Base-by-base conservation (phyloP, 2,888 invertebrate genomes). In the Mesoligia furuncula region DNA sequence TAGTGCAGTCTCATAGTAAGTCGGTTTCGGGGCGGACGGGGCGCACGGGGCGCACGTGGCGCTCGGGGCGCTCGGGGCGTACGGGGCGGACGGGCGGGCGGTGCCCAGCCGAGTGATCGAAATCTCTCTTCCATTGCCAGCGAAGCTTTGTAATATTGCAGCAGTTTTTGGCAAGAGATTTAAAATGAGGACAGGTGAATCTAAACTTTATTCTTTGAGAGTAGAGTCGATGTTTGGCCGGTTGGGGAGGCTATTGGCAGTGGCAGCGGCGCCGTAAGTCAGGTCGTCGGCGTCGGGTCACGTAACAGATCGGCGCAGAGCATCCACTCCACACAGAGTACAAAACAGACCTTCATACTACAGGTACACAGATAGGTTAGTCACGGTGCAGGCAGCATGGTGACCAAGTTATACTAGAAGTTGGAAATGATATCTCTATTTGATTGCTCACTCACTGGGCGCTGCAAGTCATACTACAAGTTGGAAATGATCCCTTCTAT, bases 131-230 rank as follows among this genome's bases (percentile, higher is more conserved):
- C 75, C 78, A 69, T 82, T 84, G 87, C 89, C 83, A 85, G 85
- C 79, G 77, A 77, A 80, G 85, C 84, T 88, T 87, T 87, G 87
- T 84, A 87, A 89, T 86, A 85, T 86, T 85, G 85, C 86, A 75
- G 85, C 81, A 81, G 87, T 87, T 87, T 88, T 89, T 88, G 90
- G 90, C 90, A 89, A 85, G 81, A 80, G 51, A 76, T 71, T 59
- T 39, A 73, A 7, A n/a, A 13, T 11, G 2, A 3, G 15, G 13
- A 31, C 73, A 76, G 4, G 15, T 72, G 70, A 69, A 76, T 65
- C 9, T 72, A 20, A 70, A 67, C 79, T 42, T 68, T 86, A 54
- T 48, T 0, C 0, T 68, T n/a, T 36, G 8, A 11, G 3, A 1
- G 27, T 83, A 85, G 48, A 66, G 85, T 81, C 9, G 62, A 74